Conservation (phyloP, 2,888 invertebrate species). For the Drosophila merina region DNA sequence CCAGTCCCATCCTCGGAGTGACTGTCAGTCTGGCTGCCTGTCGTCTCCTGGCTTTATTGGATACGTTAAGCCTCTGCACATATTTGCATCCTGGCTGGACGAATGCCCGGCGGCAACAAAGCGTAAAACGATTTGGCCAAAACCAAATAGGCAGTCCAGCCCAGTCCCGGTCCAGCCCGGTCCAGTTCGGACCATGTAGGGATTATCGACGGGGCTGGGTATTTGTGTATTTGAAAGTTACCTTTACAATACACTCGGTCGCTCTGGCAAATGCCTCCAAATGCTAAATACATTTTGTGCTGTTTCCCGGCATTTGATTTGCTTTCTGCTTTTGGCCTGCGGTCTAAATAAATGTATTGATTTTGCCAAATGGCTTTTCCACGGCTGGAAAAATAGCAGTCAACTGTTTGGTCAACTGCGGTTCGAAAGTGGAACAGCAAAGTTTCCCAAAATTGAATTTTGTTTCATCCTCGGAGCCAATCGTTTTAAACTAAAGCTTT, state of each 20-base stretch:
- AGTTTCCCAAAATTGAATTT: neutral
- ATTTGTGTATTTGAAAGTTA: constrained; percentile 22
- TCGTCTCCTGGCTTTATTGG: constrained; percentile 34
- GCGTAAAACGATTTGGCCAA: constrained; percentile 55
- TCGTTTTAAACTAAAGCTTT: no score
- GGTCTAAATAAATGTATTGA: constrained; percentile 74
- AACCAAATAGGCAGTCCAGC: constrained; percentile 40
- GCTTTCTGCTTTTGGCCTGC: constrained; percentile 51
- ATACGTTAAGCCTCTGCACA: constrained; percentile 64
- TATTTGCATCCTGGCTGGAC: constrained; percentile 50
- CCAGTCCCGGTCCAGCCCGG: neutral
- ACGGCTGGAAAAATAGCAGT: constrained; percentile 14
- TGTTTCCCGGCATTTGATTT: constrained; percentile 39
- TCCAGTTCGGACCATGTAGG: constrained; percentile 2
- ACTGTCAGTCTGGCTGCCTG: constrained; percentile 12
- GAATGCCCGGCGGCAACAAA: constrained; percentile 45
- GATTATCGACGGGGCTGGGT: constrained; percentile 1
- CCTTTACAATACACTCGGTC: constrained; percentile 42
- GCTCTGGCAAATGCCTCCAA: constrained; percentile 25
- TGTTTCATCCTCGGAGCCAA: neutral
- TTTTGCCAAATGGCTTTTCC: constrained; percentile 74
- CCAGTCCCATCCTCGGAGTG: constrained; percentile 11
- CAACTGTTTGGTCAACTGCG: neutral
- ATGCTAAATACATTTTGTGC: constrained; percentile 47
- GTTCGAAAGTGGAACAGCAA: constrained; percentile 52